Evolutionary conservation across 2,113 vertebrate species (phyloP).

Genomic region (Boleophthalmus pectinirostris): DNA sequence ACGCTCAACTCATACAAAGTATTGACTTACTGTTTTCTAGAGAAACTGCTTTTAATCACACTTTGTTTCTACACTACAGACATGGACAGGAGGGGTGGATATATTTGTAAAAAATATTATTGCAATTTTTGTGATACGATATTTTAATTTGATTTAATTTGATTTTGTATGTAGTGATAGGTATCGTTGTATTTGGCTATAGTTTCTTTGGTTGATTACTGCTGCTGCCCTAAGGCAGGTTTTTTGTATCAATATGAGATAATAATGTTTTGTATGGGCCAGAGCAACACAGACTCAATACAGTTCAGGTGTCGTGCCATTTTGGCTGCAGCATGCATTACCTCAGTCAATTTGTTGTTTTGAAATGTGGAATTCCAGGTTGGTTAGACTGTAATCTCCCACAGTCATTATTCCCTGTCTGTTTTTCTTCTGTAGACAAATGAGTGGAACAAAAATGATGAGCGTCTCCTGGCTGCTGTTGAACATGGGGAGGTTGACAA

Average conservation of each 20-base stretch:
- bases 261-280: not conserved
- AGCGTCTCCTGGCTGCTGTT: constrained; percentile 93
- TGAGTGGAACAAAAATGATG: constrained; percentile 97
- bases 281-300: not conserved
- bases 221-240: no score
- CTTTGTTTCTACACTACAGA: constrained; percentile 1
- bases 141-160: not conserved
- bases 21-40: not conserved
- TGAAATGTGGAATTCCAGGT: no score
- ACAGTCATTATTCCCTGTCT: constrained; percentile 31
- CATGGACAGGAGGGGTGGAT: not conserved
- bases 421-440: constrained; percentile 77
- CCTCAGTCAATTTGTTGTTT: not conserved
- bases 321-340: not conserved
- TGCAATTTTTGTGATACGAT: not conserved
- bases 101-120: no score
- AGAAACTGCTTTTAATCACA: not conserved
- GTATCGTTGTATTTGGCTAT: no score
- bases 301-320: no score
- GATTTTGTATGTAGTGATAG: not conserved
- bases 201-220: no score
- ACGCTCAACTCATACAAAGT: not conserved
- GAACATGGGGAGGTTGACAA: constrained; percentile 94
- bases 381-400: not conserved
- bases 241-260: not conserved